Evolutionary conservation across 2,113 vertebrate species (phyloP), one percentile per base, ranked within the genome.

Genomic region (Uria lomvia): DNA sequence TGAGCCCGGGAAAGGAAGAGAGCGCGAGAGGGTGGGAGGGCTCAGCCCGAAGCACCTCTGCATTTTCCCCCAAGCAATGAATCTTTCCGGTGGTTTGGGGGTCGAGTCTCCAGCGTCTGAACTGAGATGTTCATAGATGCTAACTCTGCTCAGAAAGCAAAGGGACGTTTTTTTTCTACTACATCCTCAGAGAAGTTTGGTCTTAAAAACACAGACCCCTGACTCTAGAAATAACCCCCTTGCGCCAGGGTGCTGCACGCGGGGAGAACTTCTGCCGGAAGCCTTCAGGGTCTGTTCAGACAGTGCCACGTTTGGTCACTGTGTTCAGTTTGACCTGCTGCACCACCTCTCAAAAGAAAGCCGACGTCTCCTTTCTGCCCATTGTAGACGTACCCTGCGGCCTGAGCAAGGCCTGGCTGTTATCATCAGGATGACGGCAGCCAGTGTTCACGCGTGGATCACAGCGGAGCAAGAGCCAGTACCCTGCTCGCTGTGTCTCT

Each of bases 351-450:
- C 75, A 52, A 27, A 40, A 12, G 2, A 30, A 62, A 82, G 24
- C 32, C 8, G 2, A 1, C 2, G 4, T 29, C 78, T 70, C 66
- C 82, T 47, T 22, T 17, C 70, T 32, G 15, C 47, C 5, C 16
- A 0, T 1, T 0, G 1, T 0, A 6, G 81, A 6, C 5, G 4
- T 3, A 8, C 8, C 45, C 91, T 45, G 38, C 45, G 12, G 80
- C 76, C 72, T 18, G 10, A 38, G 76, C 43, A 59, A 49, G 83
- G 76, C 14, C 43, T 42, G 62, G 38, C 65, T 36, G 43, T 5
- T 27, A 3, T 0, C 17, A 2, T 5, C 9, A 15, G 93, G 36
- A 42, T 9, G 1, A 3, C 5, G 20, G 67, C 47, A 43, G 66
- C 52, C 79, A 8, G 38, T 0, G 22, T 1, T 49, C 42, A 30